Evolutionary conservation across 2,113 vertebrate genomes (phyloP), one percentile per base, ranked within the genome.

Genomic region (Pyxicephalus adspersus): DNA sequence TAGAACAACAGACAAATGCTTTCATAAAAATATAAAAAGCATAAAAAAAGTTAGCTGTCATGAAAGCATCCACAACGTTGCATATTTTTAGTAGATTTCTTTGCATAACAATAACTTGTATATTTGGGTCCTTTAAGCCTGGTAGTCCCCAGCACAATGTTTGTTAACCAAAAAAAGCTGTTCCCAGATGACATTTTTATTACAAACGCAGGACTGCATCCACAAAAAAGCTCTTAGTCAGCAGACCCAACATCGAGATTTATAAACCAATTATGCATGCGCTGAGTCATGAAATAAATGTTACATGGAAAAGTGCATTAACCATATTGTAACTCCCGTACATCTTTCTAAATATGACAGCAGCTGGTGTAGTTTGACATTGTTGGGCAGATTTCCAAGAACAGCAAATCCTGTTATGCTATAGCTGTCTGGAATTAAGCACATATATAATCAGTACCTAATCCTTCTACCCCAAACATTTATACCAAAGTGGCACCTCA

Each of bases 371-470:
- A 72, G 67, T 66, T 55, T 64, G 68, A 75, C 29, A 82, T 57
- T 75, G 61, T 75, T 82, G 71, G 80, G 80, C 80, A 64, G 11
- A 18, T 54, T 54, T 82, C 80, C 80, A 82, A 82, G 80, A 75
- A 82, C 80, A 82, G 70, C 61, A 82, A 82, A 82, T 82, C 61
- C 68, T 75, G 80, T 82, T 82, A 82, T 75, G 70, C 50, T 82
- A 75, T 82, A 64, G 60, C 60, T 74, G 68, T 65, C 80, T 63
- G n/a, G 51, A 57, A 75, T 65, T 38, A 75, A 55, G 60, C 70
- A 75, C 80, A 82, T 75, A 75, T 63, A 82, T 75, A 66, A 74
- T 50, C 71, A 75, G 17, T 20, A 57, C 71, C 45, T 82, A 82
- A 82, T 82, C 80, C 80, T 31, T 38, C 28, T 82, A 50, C 80